Conservation (phyloP, 2,113 vertebrate genomes). For the Paratilapia polleni region DNA sequence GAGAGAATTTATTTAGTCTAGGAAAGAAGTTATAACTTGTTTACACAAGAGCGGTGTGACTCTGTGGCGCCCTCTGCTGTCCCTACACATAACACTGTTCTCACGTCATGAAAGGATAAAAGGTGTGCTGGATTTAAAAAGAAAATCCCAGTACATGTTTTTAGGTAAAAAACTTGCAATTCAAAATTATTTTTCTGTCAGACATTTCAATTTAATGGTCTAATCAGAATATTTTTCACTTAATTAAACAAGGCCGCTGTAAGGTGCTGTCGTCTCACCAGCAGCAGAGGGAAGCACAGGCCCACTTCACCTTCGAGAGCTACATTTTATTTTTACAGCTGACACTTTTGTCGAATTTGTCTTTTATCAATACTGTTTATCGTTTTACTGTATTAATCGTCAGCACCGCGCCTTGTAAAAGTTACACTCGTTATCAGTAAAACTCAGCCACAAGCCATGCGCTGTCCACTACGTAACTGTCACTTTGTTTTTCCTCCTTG, state of each 20-base stretch:
- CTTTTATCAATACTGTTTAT: not conserved
- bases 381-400: not conserved
- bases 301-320: not conserved
- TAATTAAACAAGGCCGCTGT: not conserved
- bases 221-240: not conserved
- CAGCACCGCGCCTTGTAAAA: not conserved
- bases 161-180: too few species aligned
- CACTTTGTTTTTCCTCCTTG: not conserved
- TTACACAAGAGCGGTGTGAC: not conserved
- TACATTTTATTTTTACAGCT: not conserved
- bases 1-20: not conserved
- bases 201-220: not conserved
- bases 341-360: not conserved
- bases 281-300: conserved; percentile 48
- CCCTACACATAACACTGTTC: not conserved
- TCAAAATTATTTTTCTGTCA: not conserved
- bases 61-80: conserved; percentile 35
- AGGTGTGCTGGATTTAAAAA: not conserved
- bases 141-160: too few species aligned
- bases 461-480: accelerated
- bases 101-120: not conserved
- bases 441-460: not conserved
- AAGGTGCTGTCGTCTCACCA: not conserved
- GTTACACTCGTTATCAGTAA: not conserved
- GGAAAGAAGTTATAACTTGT: not conserved